Evolutionary conservation across 2,797 vertebrate genomes (phyloP).

Genomic region (Lutjanus argentimaculatus): DNA sequence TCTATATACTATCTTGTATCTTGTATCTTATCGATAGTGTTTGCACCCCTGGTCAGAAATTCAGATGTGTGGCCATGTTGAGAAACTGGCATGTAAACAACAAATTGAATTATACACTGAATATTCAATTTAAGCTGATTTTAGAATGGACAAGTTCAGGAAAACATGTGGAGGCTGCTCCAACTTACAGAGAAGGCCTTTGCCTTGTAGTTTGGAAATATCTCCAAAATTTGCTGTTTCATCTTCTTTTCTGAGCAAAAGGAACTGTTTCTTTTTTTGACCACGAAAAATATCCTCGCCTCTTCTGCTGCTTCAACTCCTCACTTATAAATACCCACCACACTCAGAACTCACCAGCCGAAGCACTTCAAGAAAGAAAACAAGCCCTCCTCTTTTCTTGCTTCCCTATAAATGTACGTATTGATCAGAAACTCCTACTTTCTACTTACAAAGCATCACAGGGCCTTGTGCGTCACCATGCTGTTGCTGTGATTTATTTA

Average conservation of each 20-base stretch:
- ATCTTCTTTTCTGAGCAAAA: neutral
- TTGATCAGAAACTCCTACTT: conserved; percentile 61
- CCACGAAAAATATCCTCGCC: neutral
- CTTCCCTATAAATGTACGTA: conserved; percentile 50
- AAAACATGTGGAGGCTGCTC: too few species aligned
- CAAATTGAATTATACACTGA: too few species aligned
- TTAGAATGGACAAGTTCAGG: too few species aligned
- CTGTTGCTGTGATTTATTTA: conserved; percentile 66
- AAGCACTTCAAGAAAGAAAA: conserved; percentile 30
- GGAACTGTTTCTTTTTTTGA: conserved; percentile 5
- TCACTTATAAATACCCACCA: conserved; percentile 25
- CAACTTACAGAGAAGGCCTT: too few species aligned
- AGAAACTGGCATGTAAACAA: too few species aligned
- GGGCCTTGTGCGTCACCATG: conserved; percentile 28
- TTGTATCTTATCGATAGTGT: too few species aligned
- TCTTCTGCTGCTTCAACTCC: conserved; percentile 6
- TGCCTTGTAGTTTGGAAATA: too few species aligned
- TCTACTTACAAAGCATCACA: conserved; percentile 42
- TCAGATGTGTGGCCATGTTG: too few species aligned
- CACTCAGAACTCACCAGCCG: conserved; percentile 19
- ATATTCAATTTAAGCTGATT: too few species aligned
- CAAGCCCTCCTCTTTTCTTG: conserved; percentile 26
- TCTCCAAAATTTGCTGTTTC: too few species aligned
- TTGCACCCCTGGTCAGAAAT: too few species aligned
- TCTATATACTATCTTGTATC: too few species aligned